Evolutionary conservation across 2,797 vertebrate species (phyloP).

Genomic region (Cetoscarus ocellatus): DNA sequence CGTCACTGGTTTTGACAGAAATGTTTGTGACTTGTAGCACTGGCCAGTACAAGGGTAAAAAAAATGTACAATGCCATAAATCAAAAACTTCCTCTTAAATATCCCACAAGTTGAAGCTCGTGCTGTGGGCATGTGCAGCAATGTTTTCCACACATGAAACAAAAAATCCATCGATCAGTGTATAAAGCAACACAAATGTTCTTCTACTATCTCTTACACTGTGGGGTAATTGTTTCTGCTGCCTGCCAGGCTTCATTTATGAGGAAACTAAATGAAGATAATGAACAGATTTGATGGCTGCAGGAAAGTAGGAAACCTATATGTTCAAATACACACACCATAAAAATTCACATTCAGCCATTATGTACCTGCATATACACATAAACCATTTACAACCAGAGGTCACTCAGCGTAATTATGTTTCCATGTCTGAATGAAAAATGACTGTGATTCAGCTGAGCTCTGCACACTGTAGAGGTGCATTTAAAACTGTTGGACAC

Average conservation of each 20-base stretch:
- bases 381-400: neutral
- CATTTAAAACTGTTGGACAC: neutral
- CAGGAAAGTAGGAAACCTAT: constrained; percentile 6
- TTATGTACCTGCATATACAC: constrained; percentile 1
- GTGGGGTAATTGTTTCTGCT: constrained; percentile 48
- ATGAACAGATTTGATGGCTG: constrained; percentile 21
- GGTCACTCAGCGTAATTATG: constrained; percentile 20
- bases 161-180: constrained; percentile 4
- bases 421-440: constrained; percentile 10
- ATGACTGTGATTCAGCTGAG: neutral
- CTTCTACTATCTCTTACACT: constrained; percentile 17
- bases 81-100: neutral
- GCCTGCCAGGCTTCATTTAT: constrained; percentile 25
- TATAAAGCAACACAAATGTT: constrained; percentile 5
- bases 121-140: constrained; percentile 7
- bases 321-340: neutral
- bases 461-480: neutral
- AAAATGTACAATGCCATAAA: too few relatives aligned
- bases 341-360: neutral
- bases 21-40: too few relatives aligned
- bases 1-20: too few relatives aligned
- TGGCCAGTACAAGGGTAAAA: too few relatives aligned
- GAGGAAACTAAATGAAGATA: constrained; percentile 30
- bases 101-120: constrained; percentile 5
- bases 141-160: constrained; percentile 6